Evolutionary conservation across 1,140 invertebrate species (phyloP).

Genomic region (Drosophila lini): DNA sequence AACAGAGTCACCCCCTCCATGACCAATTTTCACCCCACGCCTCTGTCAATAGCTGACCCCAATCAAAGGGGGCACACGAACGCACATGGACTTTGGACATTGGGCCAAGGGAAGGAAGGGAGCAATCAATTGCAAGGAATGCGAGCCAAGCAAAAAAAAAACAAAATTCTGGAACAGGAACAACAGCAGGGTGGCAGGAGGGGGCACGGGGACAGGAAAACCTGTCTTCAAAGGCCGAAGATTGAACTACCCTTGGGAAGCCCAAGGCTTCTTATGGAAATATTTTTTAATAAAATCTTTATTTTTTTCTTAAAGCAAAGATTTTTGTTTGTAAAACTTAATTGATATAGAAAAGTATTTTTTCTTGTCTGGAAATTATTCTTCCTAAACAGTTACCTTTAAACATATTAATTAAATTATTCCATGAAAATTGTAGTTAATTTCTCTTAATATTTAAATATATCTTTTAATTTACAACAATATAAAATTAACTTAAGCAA

Average conservation of each 20-base stretch:
- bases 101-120: conserved; percentile 28
- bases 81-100: conserved; percentile 15
- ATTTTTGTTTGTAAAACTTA: background rate
- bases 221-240: conserved; percentile 33
- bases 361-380: background rate
- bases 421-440: background rate
- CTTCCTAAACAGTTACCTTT: too few species aligned
- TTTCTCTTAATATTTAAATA: background rate
- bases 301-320: background rate
- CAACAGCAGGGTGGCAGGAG: background rate
- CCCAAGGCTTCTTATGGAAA: background rate
- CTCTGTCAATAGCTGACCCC: conserved; percentile 68
- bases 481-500: background rate
- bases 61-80: conserved; percentile 58
- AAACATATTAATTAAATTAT: too few species aligned
- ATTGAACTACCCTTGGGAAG: conserved; percentile 19
- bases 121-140: conserved; percentile 81
- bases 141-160: conserved; percentile 52
- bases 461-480: background rate
- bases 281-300: conserved; percentile 16
- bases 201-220: background rate
- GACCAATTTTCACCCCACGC: conserved; percentile 5
- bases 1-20: conserved; percentile 8
- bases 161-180: conserved; percentile 4
- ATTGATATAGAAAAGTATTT: background rate